Evolutionary conservation across 2,113 vertebrate genomes (phyloP).

Genomic region (Agelaius tricolor): DNA sequence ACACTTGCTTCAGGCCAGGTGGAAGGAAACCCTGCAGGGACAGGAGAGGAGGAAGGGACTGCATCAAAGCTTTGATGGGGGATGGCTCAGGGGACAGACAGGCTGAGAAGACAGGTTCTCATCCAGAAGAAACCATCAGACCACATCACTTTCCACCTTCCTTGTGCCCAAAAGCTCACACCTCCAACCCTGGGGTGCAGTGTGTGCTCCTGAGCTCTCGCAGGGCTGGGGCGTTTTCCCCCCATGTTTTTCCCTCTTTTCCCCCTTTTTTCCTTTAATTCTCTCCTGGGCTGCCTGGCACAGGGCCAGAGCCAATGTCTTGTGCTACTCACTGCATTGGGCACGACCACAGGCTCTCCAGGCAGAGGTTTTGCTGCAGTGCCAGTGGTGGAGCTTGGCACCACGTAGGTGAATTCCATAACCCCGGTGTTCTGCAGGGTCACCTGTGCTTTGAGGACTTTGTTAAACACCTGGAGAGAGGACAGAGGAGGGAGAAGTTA

Average conservation of each 20-base stretch:
- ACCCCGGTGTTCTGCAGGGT: conserved; percentile 81
- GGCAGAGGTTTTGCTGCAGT: conserved; percentile 54
- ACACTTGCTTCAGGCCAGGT: background rate
- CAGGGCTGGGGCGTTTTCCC: no score
- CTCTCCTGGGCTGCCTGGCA: no score
- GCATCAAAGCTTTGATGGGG: background rate
- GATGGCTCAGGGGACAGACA: background rate
- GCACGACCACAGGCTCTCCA: conserved; percentile 75
- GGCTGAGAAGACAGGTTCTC: background rate
- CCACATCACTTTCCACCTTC: background rate
- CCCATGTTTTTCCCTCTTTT: rapidly evolving
- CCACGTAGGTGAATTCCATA: conserved; percentile 79
- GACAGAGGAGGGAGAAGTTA: background rate
- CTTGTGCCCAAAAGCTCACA: background rate
- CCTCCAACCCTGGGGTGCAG: background rate
- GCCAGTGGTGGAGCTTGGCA: background rate
- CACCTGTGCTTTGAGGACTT: conserved; percentile 70
- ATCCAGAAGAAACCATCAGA: background rate
- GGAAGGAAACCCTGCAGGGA: background rate
- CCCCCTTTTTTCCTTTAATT: rapidly evolving
- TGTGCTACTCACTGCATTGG: conserved; percentile 69
- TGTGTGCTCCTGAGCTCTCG: background rate
- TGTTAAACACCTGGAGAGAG: conserved; percentile 73
- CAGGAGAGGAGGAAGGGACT: background rate
- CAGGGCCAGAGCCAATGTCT: background rate